phyloP scores from a whole-genome alignment of 1,140 invertebrate genomes.

The Euura saliciscinereae region DNA sequence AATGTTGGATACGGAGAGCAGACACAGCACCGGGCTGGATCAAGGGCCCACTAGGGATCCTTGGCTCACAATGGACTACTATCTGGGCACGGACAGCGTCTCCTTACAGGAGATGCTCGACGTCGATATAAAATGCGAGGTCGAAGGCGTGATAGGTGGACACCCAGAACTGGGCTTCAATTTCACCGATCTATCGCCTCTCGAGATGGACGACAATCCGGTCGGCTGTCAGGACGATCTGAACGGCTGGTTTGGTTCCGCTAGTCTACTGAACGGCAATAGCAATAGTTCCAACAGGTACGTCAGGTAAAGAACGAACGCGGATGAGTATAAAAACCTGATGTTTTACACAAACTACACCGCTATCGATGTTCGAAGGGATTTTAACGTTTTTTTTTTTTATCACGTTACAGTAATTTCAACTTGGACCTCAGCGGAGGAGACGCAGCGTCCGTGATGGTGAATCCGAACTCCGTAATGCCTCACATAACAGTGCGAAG shows the following conservation, averaged over 20 bases:
- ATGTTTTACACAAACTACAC: slow-evolving; percentile 20
- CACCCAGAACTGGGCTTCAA: slow-evolving; percentile 59
- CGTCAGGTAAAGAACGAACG: slow-evolving; percentile 6
- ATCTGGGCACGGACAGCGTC: slow-evolving; percentile 60
- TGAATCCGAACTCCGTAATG: slow-evolving; percentile 79
- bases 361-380: slow-evolving; percentile 19
- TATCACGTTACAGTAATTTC: slow-evolving; percentile 50
- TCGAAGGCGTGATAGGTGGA: slow-evolving; percentile 75
- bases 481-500: slow-evolving; percentile 62
- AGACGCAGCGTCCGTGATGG: slow-evolving; percentile 75
- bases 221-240: slow-evolving; percentile 62
- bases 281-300: slow-evolving; percentile 56
- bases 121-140: slow-evolving; percentile 82
- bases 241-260: slow-evolving; percentile 65
- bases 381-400: slow-evolving; percentile 26
- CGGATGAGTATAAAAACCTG: neutral
- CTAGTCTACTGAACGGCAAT: slow-evolving; percentile 61
- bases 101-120: slow-evolving; percentile 81
- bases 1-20: slow-evolving; percentile 59
- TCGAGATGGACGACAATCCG: slow-evolving; percentile 70
- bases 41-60: slow-evolving; percentile 55
- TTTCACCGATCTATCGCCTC: slow-evolving; percentile 70
- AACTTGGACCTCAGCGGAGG: slow-evolving; percentile 75
- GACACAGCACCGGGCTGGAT: slow-evolving; percentile 54
- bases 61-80: slow-evolving; percentile 64